phyloP scores from a whole-genome alignment of 2,888 invertebrate species.

The Cosmia pyralina region DNA sequence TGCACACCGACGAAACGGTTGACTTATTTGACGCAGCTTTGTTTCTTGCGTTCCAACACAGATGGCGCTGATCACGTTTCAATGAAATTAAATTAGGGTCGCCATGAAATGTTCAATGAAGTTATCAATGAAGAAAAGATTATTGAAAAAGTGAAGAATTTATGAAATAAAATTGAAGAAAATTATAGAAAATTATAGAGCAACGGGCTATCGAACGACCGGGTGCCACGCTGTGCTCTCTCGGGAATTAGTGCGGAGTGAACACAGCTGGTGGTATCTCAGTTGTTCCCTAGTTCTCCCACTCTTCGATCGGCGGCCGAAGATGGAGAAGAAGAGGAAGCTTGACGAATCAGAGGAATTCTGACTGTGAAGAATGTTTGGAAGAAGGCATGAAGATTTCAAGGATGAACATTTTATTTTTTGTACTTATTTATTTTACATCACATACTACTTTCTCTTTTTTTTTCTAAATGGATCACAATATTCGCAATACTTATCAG shows the following conservation, averaged over 20 bases:
- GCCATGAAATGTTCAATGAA: not conserved
- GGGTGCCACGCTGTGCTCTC: constrained; percentile 99
- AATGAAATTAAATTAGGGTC: not conserved
- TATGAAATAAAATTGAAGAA: constrained; percentile 19
- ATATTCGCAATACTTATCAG: not conserved
- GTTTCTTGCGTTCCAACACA: constrained; percentile 61
- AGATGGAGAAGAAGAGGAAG: constrained; percentile 9
- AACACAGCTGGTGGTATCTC: constrained; percentile 99
- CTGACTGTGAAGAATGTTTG: not conserved
- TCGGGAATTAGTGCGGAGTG: constrained; percentile 94
- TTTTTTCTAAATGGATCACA: not conserved
- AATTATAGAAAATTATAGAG: constrained; percentile 48
- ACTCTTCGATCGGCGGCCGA: constrained; percentile 54
- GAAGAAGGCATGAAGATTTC: not conserved
- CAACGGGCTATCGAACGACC: constrained; percentile 91
- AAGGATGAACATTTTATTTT: not conserved
- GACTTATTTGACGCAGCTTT: constrained; percentile 14
- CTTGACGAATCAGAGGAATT: not conserved
- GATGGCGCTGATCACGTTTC: constrained; percentile 56
- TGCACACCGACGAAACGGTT: constrained; percentile 10
- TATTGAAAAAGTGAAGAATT: constrained; percentile 1
- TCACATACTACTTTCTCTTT: not conserved
- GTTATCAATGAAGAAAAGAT: not conserved
- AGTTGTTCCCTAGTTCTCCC: constrained; percentile 92
- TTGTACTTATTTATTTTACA: not conserved